phyloP scores from a whole-genome alignment of 2,888 invertebrate species.

The Agelastica alni region DNA sequence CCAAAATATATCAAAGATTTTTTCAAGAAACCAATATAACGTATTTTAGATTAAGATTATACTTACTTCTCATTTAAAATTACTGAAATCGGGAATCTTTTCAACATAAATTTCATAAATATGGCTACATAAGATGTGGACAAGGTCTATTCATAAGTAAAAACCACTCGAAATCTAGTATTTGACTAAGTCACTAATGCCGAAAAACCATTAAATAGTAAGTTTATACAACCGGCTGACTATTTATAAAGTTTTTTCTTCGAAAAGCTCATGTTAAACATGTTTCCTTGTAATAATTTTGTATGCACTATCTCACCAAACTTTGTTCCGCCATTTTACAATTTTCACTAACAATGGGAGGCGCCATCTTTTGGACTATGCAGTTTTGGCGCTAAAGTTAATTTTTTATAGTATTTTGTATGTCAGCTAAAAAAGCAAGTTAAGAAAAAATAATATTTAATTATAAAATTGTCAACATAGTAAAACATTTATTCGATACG shows the following conservation, averaged over 20 bases:
- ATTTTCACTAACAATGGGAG: constrained; percentile 65
- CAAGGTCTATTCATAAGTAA: constrained; percentile 41
- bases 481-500: too few relatives aligned
- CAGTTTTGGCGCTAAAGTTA: constrained; percentile 42
- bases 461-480: too few relatives aligned
- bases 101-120: constrained; percentile 61
- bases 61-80: constrained; percentile 53
- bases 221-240: constrained; percentile 23
- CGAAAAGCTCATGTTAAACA: constrained; percentile 35
- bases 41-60: constrained; percentile 7
- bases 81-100: constrained; percentile 44
- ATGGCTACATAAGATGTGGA: constrained; percentile 61
- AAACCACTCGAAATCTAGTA: constrained; percentile 34
- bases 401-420: constrained; percentile 26
- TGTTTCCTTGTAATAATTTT: constrained; percentile 46
- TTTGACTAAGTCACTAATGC: constrained; percentile 31
- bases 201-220: constrained; percentile 23
- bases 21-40: neutral
- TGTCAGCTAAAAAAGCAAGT: neutral
- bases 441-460: too few relatives aligned
- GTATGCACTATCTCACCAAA: constrained; percentile 64
- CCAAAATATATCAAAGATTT: neutral
- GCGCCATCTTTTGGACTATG: constrained; percentile 65
- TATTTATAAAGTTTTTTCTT: constrained; percentile 30
- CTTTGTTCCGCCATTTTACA: constrained; percentile 71